Evolutionary conservation across 2,888 invertebrate genomes (phyloP), one percentile per base, ranked within the genome.

Genomic region (Odontocolon sp.): DNA sequence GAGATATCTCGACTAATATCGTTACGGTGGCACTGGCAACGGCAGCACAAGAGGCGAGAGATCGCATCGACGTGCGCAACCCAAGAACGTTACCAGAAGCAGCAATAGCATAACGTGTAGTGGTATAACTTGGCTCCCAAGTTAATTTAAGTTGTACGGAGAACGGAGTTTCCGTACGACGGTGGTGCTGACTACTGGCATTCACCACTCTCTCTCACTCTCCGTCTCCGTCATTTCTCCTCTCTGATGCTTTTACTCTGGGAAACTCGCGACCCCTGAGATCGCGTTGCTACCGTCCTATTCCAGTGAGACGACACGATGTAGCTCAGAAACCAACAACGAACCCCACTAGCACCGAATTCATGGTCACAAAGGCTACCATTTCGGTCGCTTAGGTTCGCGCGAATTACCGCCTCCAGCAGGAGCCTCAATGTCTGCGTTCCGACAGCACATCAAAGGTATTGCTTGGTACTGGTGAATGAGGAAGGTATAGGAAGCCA

Each of bases 371-470:
- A 78, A 79, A 82, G 79, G 56, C 72, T 75, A 73, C 76, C 76
- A 75, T 82, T 81, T 80, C 80, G 81, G 81, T 84, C 81, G 83
- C 77, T 84, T 79, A 78, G 80, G 79, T 81, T 80, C 71, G 84
- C 80, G 81, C 82, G 84, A 84, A 84, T 84, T 83, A 83, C 78
- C 77, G 79, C 82, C 80, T 72, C 71, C 54, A 71, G 82, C 50
- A 14, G 14, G 23, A 47, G 11, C n/a, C 47, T 11, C 50, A n/a
- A 14, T 5, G 11, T 23, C 50, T 23, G 3, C 26, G 9, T 45
- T n/a, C 11, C 38, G 42, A 42, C 50, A 50, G 50, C 74, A 80
- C 79, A 82, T 83, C 83, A 83, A 83, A 83, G 83, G 76, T 38
- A 14, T n/a, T n/a, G 38, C 38, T 0, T 14, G 38, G 6, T 11